Percentiles rank a stretch among this genome's conserved stretches.
These are phyloP conservation scores for Enteromius unitaeniatus DNA, from an alignment of 2,797 vertebrate species.

Conservation along the genomic window DNA sequence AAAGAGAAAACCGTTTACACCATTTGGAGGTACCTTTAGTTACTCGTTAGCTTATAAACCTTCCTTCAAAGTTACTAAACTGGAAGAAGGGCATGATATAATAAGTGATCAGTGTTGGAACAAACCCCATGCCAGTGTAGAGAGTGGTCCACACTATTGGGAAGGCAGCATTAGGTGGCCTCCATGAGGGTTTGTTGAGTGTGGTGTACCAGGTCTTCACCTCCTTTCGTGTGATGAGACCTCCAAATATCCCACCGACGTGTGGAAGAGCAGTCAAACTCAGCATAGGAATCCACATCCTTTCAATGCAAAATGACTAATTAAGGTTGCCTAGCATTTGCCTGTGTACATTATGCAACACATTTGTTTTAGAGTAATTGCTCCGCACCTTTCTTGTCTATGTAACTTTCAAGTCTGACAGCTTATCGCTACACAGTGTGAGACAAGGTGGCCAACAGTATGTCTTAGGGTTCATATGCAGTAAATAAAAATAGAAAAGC, in stretches of 20 bases:
- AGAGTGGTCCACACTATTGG: constrained; percentile 79
- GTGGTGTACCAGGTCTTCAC: constrained; percentile 80
- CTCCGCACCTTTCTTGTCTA: neutral
- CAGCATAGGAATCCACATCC: constrained; percentile 76
- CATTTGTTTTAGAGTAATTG: neutral
- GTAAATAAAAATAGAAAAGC: neutral
- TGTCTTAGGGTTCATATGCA: neutral
- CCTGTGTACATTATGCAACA: neutral
- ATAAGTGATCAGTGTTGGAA: neutral
- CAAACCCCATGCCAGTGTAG: constrained; percentile 85
- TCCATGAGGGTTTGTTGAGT: constrained; percentile 81
- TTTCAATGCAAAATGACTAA: constrained; percentile 22
- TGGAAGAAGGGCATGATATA: neutral
- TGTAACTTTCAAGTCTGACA: neutral
- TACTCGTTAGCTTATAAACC: constrained; percentile 4
- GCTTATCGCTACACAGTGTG: neutral
- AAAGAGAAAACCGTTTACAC: neutral
- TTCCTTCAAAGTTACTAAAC: neutral
- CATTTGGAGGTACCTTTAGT: neutral
- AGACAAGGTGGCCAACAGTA: neutral
- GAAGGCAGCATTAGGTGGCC: constrained; percentile 80
- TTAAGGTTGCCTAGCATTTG: neutral
- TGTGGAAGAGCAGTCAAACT: constrained; percentile 80
- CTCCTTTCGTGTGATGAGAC: constrained; percentile 73
- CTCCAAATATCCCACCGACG: constrained; percentile 75